phyloP scores from a whole-genome alignment of 2,888 invertebrate genomes.

The Agrilus mali region DNA sequence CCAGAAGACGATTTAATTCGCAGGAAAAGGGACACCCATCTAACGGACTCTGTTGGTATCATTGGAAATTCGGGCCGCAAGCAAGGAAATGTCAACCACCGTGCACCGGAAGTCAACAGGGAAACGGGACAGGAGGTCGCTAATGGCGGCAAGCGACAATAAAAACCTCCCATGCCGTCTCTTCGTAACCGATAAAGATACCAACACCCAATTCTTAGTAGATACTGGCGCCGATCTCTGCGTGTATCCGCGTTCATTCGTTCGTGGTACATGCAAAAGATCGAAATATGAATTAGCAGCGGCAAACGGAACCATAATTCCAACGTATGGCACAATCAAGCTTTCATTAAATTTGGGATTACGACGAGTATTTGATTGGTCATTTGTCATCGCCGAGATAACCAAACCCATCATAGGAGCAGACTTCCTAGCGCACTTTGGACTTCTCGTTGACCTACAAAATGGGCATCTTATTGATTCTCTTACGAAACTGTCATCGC shows the following conservation, averaged over 20 bases:
- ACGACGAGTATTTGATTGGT: conserved; percentile 1
- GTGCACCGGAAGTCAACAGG: conserved; percentile 4
- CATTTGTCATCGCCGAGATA: conserved; percentile 2
- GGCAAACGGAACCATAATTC: conserved; percentile 7
- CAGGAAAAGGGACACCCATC: too few relatives aligned
- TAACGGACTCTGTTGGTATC: conserved; percentile 10
- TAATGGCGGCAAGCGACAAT: neutral
- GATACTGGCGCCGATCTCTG: conserved; percentile 10
- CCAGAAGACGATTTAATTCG: too few relatives aligned
- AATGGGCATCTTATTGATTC: too few relatives aligned
- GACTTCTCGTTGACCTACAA: too few relatives aligned
- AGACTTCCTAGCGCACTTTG: too few relatives aligned
- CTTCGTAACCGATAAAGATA: conserved; percentile 5
- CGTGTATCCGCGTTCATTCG: conserved; percentile 4
- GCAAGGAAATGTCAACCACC: conserved; percentile 7
- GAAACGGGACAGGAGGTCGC: conserved; percentile 7
- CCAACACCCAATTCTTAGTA: conserved; percentile 4
- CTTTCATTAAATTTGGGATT: conserved; percentile 5
- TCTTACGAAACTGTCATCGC: too few relatives aligned
- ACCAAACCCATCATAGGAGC: too few relatives aligned
- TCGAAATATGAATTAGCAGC: neutral
- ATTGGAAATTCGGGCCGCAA: conserved; percentile 5
- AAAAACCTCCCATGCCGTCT: conserved; percentile 5
- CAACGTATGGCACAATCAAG: conserved; percentile 7
- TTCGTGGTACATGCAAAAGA: neutral